Base-by-base conservation (phyloP, 2,113 vertebrate species). In the Heterotilapia buettikoferi region DNA sequence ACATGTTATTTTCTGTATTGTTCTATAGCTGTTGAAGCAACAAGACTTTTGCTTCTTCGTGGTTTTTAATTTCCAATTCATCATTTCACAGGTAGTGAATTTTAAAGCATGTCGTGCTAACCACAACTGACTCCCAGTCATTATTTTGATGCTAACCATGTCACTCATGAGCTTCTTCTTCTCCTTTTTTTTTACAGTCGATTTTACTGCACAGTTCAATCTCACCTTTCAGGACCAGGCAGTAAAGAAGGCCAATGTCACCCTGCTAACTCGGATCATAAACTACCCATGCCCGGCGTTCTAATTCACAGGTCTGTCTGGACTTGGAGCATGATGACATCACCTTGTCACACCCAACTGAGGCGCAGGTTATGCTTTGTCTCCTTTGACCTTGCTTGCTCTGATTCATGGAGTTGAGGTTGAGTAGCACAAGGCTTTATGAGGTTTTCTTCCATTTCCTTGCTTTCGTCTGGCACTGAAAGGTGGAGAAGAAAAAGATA, bases 221-320 rank as follows among this genome's bases (percentile, higher is more conserved):
- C 91, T 91, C 84, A 89, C 87, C 88, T 90, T 92, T 91, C 84
- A 90, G 90, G 89, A 91, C 84, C 71, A 29, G 40, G 79, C 38
- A 81, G 79, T 95, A 93, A 94, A 94, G 71, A 73, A 92, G 89
- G 83, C 89, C 93, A 95, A 93, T 92, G 94, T 94, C 94, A 92
- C 86, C 79, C 76, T 24, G 26, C 91, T 87, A 90, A 89, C 90
- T 89, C 81, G 86, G 76, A 5, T 90, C 76, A 90, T 95, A 95
- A 95, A 95, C 50, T 78, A 83, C 82, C 80, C 36, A 81, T 83
- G 45, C 54, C 87, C 33, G 90, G 82, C 85, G 84, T 87, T 90
- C 83, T 84, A 83, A 88, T 80, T 84, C 92, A 86, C 29, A 18
- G 31, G 36, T 50, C 78, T 87, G 59, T 78, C 57, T 89, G 73